Conservation (phyloP, 2,797 vertebrate genomes). For the Hafferia zeledoni region DNA sequence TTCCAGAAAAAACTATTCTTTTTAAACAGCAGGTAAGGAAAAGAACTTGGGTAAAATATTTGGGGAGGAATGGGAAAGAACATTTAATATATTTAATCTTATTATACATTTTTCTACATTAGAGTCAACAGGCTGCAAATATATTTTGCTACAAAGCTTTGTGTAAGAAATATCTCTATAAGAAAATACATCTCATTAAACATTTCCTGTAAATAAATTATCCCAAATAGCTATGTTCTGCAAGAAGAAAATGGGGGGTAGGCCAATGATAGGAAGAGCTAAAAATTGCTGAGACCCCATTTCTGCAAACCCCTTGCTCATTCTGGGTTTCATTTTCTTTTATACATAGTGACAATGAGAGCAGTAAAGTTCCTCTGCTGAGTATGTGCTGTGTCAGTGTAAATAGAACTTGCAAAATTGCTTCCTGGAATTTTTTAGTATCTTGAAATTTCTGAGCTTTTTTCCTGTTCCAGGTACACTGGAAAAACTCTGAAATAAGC, state of each 20-base stretch:
- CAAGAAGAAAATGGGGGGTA: constrained; percentile 20
- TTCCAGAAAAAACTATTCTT: neutral
- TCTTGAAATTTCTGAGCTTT: constrained; percentile 12
- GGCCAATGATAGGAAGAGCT: constrained; percentile 11
- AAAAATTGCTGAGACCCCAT: neutral
- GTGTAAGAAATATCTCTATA: constrained; percentile 83
- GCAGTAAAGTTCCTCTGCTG: neutral
- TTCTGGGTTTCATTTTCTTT: neutral
- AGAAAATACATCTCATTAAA: constrained; percentile 85
- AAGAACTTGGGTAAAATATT: constrained; percentile 27
- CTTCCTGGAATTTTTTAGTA: neutral
- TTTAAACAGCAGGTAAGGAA: constrained; percentile 48
- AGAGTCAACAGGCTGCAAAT: constrained; percentile 78
- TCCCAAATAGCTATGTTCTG: constrained; percentile 72
- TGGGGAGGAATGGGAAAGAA: constrained; percentile 26
- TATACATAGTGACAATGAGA: neutral
- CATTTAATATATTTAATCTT: constrained; percentile 84
- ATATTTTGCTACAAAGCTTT: constrained; percentile 83
- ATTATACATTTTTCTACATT: constrained; percentile 83
- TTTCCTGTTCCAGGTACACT: neutral
- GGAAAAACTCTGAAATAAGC: neutral
- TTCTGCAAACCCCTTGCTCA: neutral
- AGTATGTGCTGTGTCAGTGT: neutral
- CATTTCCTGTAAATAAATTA: constrained; percentile 85
- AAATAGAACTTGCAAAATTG: neutral